A percentile compares a stretch with the other conserved stretches of the same genome.
Conservation (phyloP, 2,113 vertebrate species). For the Numida meleagris region DNA sequence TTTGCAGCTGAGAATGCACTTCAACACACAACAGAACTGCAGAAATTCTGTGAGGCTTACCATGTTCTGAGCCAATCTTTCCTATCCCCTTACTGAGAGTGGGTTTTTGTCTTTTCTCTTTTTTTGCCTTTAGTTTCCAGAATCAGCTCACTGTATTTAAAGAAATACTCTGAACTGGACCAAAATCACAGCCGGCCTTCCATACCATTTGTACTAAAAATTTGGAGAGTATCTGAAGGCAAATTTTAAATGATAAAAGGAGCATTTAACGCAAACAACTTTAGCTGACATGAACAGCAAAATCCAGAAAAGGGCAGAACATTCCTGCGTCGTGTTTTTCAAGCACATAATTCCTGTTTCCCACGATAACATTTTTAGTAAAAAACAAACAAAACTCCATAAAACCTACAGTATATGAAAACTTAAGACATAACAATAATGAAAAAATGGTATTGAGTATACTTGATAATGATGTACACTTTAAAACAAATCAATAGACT, state of each 20-base stretch:
- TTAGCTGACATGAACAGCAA: constrained; percentile 59
- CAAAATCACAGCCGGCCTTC: constrained; percentile 38
- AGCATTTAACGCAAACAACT: constrained; percentile 61
- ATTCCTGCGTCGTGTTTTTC: constrained; percentile 72
- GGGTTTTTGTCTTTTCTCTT: background rate
- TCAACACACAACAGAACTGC: constrained; percentile 61
- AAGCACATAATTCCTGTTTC: constrained; percentile 79
- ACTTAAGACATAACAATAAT: constrained; percentile 77
- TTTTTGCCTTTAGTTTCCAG: constrained; percentile 32
- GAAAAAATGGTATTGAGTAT: constrained; percentile 74
- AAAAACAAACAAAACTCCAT: constrained; percentile 61
- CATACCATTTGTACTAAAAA: constrained; percentile 23
- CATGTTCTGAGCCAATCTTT: constrained; percentile 21
- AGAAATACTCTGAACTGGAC: constrained; percentile 35
- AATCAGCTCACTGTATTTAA: constrained; percentile 62
- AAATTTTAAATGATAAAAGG: constrained; percentile 50
- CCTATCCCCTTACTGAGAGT: background rate
- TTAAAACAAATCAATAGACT: constrained; percentile 86
- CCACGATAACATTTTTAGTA: constrained; percentile 77
- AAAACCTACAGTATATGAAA: constrained; percentile 74
- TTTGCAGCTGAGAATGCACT: constrained; percentile 74
- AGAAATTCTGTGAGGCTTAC: constrained; percentile 22
- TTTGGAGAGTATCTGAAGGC: constrained; percentile 52
- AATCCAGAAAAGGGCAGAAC: constrained; percentile 66
- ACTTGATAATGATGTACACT: constrained; percentile 77